Base-by-base conservation (phyloP, 2,888 invertebrate genomes). In the Zygothrica quintamaculata region DNA sequence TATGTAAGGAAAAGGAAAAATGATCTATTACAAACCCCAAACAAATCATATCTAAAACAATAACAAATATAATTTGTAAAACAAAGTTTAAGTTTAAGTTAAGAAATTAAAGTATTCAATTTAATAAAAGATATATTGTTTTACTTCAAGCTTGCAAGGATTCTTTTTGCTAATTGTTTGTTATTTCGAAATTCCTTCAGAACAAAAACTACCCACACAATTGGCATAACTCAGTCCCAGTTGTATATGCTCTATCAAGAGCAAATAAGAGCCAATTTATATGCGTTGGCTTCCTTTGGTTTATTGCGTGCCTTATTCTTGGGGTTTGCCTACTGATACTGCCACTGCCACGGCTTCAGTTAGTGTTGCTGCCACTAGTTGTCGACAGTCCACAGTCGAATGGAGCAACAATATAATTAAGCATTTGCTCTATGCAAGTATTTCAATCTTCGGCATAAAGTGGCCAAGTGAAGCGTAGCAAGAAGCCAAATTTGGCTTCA, bases 321-420 rank as follows among this genome's bases (percentile, higher is more conserved):
- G 25, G 11, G 3, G 9, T 43, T 25, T 29, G 3, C n/a, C 0
- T 3, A 8, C 3, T 29, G 36, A 31, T 2, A 16, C 31, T 50
- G 16, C 15, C 43, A n/a, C n/a, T n/a, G n/a, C n/a, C n/a, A n/a
- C n/a, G n/a, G n/a, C n/a, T n/a, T n/a, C n/a, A n/a, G n/a, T n/a
- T n/a, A n/a, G n/a, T n/a, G n/a, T n/a, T n/a, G n/a, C n/a, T n/a
- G n/a, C n/a, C n/a, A n/a, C n/a, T n/a, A n/a, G 40, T 55, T 61
- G 25, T 47, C 25, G 46, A 60, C 29, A 22, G 29, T 29, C 29
- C 29, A 60, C 29, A 22, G 29, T 29, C 29, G 7, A 29, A 29
- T 9, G 50, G 62, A 43, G 64, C 62, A 82, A 67, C 77, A 64
- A 73, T 76, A 59, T 80, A 81, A 84, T 81, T 81, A 84, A 61